These are phyloP conservation scores for Lasioglossum morio DNA, from an alignment of 2,888 invertebrate genomes.

Conservation along the genomic window DNA sequence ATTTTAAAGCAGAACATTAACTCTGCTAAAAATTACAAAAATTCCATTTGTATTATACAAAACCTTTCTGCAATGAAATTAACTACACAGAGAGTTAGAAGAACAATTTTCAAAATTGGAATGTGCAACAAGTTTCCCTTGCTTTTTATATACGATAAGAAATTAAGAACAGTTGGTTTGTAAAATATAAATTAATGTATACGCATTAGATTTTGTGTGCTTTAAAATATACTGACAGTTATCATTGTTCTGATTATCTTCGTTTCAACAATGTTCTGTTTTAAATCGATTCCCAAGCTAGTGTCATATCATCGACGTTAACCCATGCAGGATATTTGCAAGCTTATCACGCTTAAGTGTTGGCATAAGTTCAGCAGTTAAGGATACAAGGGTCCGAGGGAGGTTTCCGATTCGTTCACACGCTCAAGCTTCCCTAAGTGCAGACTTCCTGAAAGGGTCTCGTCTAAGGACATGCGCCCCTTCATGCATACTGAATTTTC, in stretches of 20 bases:
- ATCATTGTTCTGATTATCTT: not conserved
- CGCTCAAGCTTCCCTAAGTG: conserved; percentile 63
- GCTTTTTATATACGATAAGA: not conserved
- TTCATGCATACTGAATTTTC: conserved; percentile 84
- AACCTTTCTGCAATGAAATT: too few species aligned
- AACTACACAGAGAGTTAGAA: too few species aligned
- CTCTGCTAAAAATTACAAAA: too few species aligned
- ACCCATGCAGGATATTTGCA: not conserved
- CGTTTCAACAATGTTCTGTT: not conserved
- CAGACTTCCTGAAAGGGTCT: conserved; percentile 71
- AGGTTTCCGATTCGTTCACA: conserved; percentile 31
- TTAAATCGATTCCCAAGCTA: not conserved
- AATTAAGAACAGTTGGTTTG: not conserved
- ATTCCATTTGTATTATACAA: too few species aligned
- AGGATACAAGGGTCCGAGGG: conserved; percentile 74
- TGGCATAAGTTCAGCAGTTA: conserved; percentile 81
- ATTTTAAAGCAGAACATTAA: too few species aligned
- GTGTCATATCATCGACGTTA: not conserved
- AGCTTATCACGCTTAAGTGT: conserved; percentile 46
- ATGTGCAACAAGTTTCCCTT: not conserved
- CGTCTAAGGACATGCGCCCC: conserved; percentile 77
- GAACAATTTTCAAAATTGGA: not conserved
- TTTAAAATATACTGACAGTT: not conserved
- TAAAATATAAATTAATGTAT: not conserved
- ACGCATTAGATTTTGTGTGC: not conserved